These are phyloP conservation scores for Oryctolagus cuniculus DNA, from an alignment of 2,113 vertebrate species.

Conservation along the genomic window DNA sequence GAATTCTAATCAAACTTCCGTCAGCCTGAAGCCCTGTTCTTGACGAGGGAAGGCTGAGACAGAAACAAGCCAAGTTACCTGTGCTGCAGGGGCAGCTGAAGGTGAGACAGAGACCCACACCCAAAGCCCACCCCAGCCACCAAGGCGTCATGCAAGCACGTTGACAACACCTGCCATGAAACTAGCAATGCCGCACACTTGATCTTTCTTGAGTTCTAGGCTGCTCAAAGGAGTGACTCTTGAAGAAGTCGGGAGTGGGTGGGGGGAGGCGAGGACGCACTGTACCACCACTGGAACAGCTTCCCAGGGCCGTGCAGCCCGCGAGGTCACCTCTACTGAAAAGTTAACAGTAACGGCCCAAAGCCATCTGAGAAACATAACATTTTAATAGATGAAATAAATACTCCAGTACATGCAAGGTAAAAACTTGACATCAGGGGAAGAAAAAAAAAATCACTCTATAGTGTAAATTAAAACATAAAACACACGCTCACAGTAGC, in stretches of 20 bases:
- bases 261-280: background rate
- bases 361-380: conserved; percentile 93
- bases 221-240: background rate
- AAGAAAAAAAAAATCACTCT: conserved; percentile 90
- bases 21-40: background rate
- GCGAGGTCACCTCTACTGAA: conserved; percentile 75
- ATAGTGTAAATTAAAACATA: conserved; percentile 97
- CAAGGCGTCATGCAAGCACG: no score
- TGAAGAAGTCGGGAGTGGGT: background rate
- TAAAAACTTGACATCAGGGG: conserved; percentile 93
- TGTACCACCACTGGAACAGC: conserved; percentile 58
- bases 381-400: conserved; percentile 99
- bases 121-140: background rate
- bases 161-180: background rate
- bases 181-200: background rate
- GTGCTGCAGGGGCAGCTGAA: background rate
- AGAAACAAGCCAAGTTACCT: background rate
- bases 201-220: background rate
- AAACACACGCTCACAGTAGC: conserved; percentile 98
- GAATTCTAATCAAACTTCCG: background rate
- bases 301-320: conserved; percentile 62
- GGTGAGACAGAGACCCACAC: background rate
- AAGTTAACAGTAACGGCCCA: conserved; percentile 82
- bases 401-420: conserved; percentile 99
- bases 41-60: background rate